Percentiles rank a stretch among this genome's conserved stretches.
Conservation (phyloP, 2,113 vertebrate species). For the Eolophus roseicapilla region DNA sequence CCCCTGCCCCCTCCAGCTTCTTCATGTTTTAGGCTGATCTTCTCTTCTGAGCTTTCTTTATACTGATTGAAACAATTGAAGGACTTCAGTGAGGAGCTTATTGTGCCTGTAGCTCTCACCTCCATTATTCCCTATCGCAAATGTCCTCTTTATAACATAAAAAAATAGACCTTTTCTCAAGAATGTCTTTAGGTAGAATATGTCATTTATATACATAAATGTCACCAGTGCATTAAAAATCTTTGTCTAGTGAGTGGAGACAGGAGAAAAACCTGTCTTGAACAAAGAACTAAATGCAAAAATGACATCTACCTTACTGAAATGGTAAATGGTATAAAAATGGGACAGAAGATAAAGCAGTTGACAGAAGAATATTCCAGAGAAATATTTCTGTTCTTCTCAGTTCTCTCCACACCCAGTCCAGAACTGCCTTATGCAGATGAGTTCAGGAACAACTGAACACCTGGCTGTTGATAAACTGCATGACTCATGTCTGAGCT, state of each 20-base stretch:
- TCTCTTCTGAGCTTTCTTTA: neutral
- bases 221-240: neutral
- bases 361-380: neutral
- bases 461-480: neutral
- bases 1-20: neutral
- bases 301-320: neutral
- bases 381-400: neutral
- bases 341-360: neutral
- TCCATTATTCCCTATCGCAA: neutral
- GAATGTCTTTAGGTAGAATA: neutral
- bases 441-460: neutral
- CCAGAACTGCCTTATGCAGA: neutral
- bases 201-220: neutral
- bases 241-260: neutral
- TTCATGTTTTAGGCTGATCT: neutral
- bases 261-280: neutral
- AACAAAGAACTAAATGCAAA: neutral
- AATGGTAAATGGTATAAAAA: neutral
- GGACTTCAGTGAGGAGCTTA: neutral
- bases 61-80: neutral
- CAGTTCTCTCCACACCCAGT: neutral
- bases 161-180: neutral
- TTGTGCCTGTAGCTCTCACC: neutral
- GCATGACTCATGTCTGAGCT: neutral
- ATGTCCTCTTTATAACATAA: neutral